Evolutionary conservation across 2,113 vertebrate genomes (phyloP).

Genomic region (Pomatostomus ruficeps): DNA sequence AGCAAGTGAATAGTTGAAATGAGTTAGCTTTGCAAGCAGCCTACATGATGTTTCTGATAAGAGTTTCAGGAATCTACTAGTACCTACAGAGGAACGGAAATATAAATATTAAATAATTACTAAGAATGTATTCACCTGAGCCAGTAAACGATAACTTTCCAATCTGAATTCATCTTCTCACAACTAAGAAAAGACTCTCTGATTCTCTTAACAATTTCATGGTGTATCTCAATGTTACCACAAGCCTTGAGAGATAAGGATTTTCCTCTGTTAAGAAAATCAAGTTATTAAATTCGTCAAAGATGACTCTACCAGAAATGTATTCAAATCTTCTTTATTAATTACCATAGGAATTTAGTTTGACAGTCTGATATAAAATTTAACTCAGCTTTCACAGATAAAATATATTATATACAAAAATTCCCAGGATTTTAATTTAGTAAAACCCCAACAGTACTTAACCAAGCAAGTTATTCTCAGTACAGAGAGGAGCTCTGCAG

Average conservation of each 20-base stretch:
- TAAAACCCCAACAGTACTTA: conserved; percentile 53
- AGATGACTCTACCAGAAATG: conserved; percentile 51
- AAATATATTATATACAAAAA: conserved; percentile 42
- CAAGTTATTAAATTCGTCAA: conserved; percentile 60
- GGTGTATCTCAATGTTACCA: neutral
- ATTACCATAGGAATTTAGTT: conserved; percentile 62
- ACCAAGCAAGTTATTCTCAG: conserved; percentile 30
- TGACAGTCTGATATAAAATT: conserved; percentile 7
- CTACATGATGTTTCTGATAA: neutral
- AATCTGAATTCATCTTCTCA: neutral
- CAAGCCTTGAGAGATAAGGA: conserved; percentile 55
- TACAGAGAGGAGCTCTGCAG: conserved; percentile 25
- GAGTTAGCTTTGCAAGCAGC: neutral
- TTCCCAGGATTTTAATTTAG: conserved; percentile 31
- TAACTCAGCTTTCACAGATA: conserved; percentile 28
- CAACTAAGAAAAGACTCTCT: neutral
- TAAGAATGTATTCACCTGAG: neutral
- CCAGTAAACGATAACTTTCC: neutral
- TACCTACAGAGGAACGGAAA: neutral
- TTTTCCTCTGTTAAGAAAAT: conserved; percentile 62
- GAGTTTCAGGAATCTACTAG: neutral
- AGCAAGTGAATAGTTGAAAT: neutral
- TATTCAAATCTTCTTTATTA: conserved; percentile 59
- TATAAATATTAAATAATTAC: conserved; percentile 5
- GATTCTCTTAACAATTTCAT: conserved; percentile 36